phyloP scores from a whole-genome alignment of 2,888 invertebrate species.

The Agrilus mali region DNA sequence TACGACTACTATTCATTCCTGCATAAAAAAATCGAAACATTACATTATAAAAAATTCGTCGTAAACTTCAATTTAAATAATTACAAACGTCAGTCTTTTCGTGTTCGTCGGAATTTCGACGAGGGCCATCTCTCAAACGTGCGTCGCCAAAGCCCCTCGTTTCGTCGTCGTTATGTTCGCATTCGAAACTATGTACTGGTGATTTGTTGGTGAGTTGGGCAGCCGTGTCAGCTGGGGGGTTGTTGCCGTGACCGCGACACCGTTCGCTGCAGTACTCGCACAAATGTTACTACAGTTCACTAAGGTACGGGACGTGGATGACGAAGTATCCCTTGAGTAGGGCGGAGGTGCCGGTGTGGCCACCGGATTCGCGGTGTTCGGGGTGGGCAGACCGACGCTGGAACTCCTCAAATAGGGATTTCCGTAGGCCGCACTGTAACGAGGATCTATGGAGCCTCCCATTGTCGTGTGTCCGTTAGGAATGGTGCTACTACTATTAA shows the following conservation, averaged over 20 bases:
- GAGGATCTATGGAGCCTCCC: slow-evolving; percentile 52
- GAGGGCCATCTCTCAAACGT: slow-evolving; percentile 39
- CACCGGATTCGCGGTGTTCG: slow-evolving; percentile 57
- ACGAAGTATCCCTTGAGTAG: slow-evolving; percentile 37
- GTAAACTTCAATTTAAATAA: too few relatives aligned
- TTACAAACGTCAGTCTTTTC: too few relatives aligned
- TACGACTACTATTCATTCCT: too few relatives aligned
- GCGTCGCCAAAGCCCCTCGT: slow-evolving; percentile 51
- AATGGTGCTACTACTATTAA: slow-evolving; percentile 23
- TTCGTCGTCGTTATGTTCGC: slow-evolving; percentile 45
- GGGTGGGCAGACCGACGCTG: slow-evolving; percentile 46
- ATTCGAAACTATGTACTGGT: slow-evolving; percentile 42
- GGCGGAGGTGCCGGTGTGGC: slow-evolving; percentile 74
- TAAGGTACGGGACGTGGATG: slow-evolving; percentile 25
- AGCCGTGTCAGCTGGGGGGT: slow-evolving; percentile 41
- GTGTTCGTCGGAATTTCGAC: neutral
- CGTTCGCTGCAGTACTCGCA: slow-evolving; percentile 29
- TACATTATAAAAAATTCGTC: too few relatives aligned
- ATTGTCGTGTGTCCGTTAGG: slow-evolving; percentile 28
- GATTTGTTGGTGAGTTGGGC: slow-evolving; percentile 35
- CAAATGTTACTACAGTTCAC: slow-evolving; percentile 24
- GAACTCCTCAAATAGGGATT: slow-evolving; percentile 75
- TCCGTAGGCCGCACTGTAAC: slow-evolving; percentile 80
- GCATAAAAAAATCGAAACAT: too few relatives aligned
- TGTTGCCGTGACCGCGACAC: slow-evolving; percentile 35